phyloP scores from a whole-genome alignment of 2,888 invertebrate species.

The Ormyrus thymus region DNA sequence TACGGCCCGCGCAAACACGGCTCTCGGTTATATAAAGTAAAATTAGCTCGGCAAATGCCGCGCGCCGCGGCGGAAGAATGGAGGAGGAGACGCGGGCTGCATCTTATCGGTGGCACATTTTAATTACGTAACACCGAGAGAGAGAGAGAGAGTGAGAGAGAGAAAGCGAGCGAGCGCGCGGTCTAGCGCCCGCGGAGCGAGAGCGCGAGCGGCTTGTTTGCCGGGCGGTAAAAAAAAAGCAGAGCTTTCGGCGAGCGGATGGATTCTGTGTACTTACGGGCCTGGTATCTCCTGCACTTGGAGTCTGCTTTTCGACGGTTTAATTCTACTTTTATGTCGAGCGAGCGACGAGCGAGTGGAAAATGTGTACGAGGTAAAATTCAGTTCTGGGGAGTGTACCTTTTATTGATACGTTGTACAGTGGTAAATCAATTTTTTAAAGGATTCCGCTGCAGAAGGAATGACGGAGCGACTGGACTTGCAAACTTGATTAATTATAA shows the following conservation, averaged over 20 bases:
- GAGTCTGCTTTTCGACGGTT: no score
- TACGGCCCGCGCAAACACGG: constrained; percentile 7
- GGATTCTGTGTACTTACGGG: no score
- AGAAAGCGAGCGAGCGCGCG: background rate
- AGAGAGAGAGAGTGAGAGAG: background rate
- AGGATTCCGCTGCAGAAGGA: no score
- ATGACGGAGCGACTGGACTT: no score
- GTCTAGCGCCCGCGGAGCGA: constrained; percentile 21
- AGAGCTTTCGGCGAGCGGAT: background rate
- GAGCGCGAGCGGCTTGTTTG: constrained; percentile 29
- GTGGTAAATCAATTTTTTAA: no score
- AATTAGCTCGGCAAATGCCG: constrained; percentile 41
- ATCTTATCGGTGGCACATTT: constrained; percentile 57
- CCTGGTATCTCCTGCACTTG: no score
- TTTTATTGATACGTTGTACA: no score
- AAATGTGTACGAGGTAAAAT: no score
- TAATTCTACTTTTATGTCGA: no score
- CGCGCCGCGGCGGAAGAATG: constrained; percentile 14
- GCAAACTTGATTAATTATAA: no score
- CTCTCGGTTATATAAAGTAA: constrained; percentile 41
- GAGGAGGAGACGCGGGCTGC: constrained; percentile 44
- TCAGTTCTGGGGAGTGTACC: no score
- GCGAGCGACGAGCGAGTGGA: no score
- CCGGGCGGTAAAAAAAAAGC: constrained; percentile 37
- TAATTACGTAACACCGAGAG: constrained; percentile 43